Evolutionary conservation across 2,797 vertebrate species (phyloP), one percentile per base, ranked within the genome.

Genomic region (Vespertilio murinus): DNA sequence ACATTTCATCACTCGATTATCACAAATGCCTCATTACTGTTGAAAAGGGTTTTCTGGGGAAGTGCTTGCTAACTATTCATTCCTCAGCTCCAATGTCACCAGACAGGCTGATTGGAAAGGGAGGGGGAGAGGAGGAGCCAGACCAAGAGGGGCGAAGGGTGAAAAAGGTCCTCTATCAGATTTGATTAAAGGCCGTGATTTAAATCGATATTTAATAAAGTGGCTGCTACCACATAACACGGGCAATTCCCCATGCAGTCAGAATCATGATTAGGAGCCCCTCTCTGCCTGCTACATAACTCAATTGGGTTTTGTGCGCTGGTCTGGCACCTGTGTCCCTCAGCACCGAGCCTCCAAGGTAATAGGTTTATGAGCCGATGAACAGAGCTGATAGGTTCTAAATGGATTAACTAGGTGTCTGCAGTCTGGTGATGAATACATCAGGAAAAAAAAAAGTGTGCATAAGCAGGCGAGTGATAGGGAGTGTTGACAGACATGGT

Each of bases 181-280:
- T 98, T 98, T 98, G 98, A 99, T 98, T 98, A 98, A 98, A 98
- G 98, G 98, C 98, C 98, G 97, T 98, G 98, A 98, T 99, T 99
- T 98, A 98, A 99, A 99, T 99, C 98, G 98, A 99, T 99, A 99
- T 99, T 98, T 99, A 99, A 99, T 99, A 99, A 99, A 98, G 98
- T 98, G 98, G 98, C 98, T 98, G 97, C 98, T 98, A 97, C 98
- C 97, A 98, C 98, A 97, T 97, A 98, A 98, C 97, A 96, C 78
- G 96, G 98, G 98, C 98, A 98, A 98, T 98, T 99, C 99, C 98
- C 98, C 97, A 97, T 97, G 98, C 98, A 98, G 98, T 93, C 98
- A 96, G 97, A 97, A 96, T 97, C 95, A 92, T 97, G 98, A 97
- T 98, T 98, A 97, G 92, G 86, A 97, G 95, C 97, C 97, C 97